Conservation (phyloP, 37 sponge, comb jelly and placozoan genomes). For the Bolinopsis microptera region DNA sequence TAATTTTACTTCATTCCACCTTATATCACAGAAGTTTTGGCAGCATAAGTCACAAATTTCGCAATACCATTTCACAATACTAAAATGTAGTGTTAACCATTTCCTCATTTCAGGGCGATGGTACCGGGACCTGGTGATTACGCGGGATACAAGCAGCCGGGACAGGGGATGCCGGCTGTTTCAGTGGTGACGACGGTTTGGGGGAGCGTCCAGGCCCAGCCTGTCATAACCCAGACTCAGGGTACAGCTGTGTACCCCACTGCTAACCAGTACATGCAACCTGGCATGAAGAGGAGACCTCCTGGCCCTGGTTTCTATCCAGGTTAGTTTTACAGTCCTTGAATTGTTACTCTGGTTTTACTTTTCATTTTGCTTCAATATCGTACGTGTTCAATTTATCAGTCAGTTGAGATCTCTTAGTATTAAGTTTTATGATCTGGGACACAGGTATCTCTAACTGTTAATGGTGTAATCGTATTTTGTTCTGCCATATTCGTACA, state of each 20-base stretch:
- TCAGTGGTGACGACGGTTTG: constrained; percentile 33
- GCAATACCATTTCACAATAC: too few relatives aligned
- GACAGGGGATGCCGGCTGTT: neutral
- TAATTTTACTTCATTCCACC: too few relatives aligned
- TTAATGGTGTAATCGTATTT: too few relatives aligned
- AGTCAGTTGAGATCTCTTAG: too few relatives aligned
- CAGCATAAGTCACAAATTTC: too few relatives aligned
- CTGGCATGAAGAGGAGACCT: constrained; percentile 25
- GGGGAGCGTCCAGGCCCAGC: constrained; percentile 52
- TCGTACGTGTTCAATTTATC: too few relatives aligned
- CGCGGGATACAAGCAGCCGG: constrained; percentile 8
- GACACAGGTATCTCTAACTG: too few relatives aligned
- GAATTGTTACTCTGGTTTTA: too few relatives aligned
- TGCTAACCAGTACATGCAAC: neutral
- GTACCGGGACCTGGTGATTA: neutral
- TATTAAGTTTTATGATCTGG: too few relatives aligned
- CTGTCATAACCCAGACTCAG: neutral
- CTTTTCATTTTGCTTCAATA: too few relatives aligned
- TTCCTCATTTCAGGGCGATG: neutral
- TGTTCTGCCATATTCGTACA: too few relatives aligned
- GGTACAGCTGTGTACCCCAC: neutral
- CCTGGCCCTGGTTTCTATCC: constrained; percentile 19
- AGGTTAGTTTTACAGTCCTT: constrained; percentile 24
- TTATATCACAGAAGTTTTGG: too few relatives aligned
- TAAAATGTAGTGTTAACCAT: neutral